These are phyloP conservation scores for Eulacestoma nigropectus DNA, from an alignment of 2,113 vertebrate genomes.

Conservation along the genomic window DNA sequence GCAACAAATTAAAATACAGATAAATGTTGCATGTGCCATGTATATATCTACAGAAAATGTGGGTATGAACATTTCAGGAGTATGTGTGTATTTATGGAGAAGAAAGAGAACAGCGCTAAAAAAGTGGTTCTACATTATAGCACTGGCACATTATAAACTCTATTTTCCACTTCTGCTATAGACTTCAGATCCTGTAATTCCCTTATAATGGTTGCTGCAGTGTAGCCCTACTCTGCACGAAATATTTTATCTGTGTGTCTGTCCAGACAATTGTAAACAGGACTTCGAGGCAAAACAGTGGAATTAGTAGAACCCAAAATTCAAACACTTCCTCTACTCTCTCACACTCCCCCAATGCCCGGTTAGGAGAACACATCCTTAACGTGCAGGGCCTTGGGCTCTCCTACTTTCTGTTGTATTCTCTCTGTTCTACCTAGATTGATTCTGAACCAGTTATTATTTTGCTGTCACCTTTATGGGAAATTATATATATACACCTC, in stretches of 20 bases:
- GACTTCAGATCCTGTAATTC: not conserved
- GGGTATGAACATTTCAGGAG: not conserved
- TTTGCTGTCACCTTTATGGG: not conserved
- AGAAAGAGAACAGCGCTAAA: not conserved
- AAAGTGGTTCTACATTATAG: not conserved
- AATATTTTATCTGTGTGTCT: not conserved
- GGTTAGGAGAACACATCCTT: not conserved
- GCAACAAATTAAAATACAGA: not conserved
- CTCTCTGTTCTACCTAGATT: not conserved
- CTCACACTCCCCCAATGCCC: rapidly evolving
- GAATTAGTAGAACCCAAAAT: not conserved
- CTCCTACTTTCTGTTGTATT: not conserved
- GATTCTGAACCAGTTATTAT: not conserved
- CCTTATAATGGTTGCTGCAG: not conserved
- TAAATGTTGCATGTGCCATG: not conserved
- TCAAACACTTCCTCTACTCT: too few species aligned
- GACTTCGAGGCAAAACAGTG: not conserved
- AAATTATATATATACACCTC: not conserved
- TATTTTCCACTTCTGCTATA: not conserved
- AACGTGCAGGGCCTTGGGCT: not conserved
- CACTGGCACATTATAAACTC: not conserved
- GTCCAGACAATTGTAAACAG: not conserved
- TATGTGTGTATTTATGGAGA: not conserved
- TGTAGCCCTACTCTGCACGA: not conserved
- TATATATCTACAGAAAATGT: not conserved